These are phyloP conservation scores for Pinna nobilis DNA, from an alignment of 1,140 invertebrate genomes.

Conservation along the genomic window DNA sequence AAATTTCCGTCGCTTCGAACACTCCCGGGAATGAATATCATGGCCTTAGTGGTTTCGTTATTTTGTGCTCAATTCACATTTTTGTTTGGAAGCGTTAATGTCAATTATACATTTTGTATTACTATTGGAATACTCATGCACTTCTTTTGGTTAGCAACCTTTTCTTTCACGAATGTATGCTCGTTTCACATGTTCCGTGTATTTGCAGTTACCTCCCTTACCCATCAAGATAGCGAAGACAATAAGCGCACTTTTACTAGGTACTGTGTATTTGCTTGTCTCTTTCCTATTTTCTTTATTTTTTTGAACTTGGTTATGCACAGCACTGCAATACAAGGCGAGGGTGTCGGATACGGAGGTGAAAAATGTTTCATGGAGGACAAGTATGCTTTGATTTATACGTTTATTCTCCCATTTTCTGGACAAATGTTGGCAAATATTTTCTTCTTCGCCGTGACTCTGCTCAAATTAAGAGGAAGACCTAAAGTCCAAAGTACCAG, in stretches of 20 bases:
- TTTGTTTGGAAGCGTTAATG: neutral
- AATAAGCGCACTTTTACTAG: neutral
- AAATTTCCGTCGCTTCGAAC: neutral
- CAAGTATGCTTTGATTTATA: neutral
- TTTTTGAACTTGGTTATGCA: neutral
- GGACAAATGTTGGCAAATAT: neutral
- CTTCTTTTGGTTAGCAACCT: too few relatives aligned
- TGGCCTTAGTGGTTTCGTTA: neutral
- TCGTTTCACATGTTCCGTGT: too few relatives aligned
- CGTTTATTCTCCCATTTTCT: neutral
- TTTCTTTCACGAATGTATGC: too few relatives aligned
- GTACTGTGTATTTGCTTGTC: neutral
- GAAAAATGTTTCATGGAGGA: neutral
- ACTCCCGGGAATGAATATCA: neutral
- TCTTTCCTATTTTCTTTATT: neutral
- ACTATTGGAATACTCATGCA: too few relatives aligned
- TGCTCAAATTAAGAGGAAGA: neutral
- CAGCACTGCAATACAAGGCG: neutral
- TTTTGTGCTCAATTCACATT: neutral
- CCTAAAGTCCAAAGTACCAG: neutral
- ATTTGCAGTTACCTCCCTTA: too few relatives aligned
- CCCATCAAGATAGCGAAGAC: neutral
- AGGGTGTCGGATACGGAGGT: neutral
- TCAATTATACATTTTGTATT: neutral
- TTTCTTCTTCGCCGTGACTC: neutral